Evolutionary conservation across 2,888 invertebrate genomes (phyloP).

Genomic region (Brachynemurus nebulosus): DNA sequence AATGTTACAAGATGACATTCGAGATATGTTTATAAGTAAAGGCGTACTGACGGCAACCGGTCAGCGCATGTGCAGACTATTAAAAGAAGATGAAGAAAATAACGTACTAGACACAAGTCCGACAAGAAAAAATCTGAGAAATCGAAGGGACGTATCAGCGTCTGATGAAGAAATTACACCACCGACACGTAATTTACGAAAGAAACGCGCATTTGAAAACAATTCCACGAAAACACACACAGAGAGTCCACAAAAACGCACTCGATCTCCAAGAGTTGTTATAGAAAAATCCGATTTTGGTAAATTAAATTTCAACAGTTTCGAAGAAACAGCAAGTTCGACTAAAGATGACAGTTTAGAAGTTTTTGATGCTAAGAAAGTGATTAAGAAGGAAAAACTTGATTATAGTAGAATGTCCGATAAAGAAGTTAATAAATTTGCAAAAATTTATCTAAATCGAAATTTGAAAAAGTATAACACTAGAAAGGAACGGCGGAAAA

Average conservation of each 20-base stretch:
- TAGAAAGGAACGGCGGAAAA: no score
- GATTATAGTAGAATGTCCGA: no score
- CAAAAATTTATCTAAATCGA: no score
- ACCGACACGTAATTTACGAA: not conserved
- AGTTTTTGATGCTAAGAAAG: no score
- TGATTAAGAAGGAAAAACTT: no score
- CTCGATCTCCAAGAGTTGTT: slow-evolving; percentile 10
- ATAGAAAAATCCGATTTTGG: not conserved
- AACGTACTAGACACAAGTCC: not conserved
- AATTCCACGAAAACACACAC: not conserved
- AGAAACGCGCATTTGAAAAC: no score
- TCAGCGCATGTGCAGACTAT: slow-evolving; percentile 46
- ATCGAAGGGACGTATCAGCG: slow-evolving; percentile 2
- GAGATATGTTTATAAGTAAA: slow-evolving; percentile 53
- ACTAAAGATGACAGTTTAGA: no score
- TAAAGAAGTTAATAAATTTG: no score
- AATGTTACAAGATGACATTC: slow-evolving; percentile 51
- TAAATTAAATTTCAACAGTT: no score
- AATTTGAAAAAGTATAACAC: slow-evolving; percentile 14
- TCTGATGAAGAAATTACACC: slow-evolving; percentile 1
- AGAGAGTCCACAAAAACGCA: not conserved
- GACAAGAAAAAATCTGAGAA: slow-evolving; percentile 16
- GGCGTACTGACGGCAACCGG: slow-evolving; percentile 48
- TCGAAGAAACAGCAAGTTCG: no score
- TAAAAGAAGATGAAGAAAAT: slow-evolving; percentile 35